Evolutionary conservation across 1,140 invertebrate genomes (phyloP), one percentile per base, ranked within the genome.

Genomic region (Steinernema khuongi): DNA sequence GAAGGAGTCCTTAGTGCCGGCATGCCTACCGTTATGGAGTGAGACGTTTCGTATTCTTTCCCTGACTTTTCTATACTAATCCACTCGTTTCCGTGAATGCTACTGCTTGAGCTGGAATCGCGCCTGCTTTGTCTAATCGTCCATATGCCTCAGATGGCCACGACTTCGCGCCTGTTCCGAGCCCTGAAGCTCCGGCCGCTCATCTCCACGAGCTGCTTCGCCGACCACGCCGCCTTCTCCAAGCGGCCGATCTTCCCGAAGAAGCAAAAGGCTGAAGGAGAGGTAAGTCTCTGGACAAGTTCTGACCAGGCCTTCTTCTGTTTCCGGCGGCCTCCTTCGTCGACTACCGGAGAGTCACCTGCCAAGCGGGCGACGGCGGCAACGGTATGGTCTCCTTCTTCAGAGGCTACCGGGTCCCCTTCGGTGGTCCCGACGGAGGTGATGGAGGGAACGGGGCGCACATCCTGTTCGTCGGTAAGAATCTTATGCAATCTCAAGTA

Each of bases 401-500:
- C 1, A 90, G 88, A 70, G 81, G 91, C 11, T 93, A 89, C 87
- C 87, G 87, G 19, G 94, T 94, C 81, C 93, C 94, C 77, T 88
- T 88, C 74, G 95, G 92, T 0, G 96, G 96, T 4, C 95, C 96
- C 0, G 93, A 95, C 87, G 96, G 96, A 1, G 96, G 95, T 0
- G 93, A 98, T 87, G 96, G 96, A 14, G 96, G 96, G 0, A 90
- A 94, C 84, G 96, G 96, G n/a, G 96, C 93, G 0, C 96, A 98
- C 88, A 91, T 99, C 1, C 90, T 99, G 67, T 93, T 97, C 81
- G 74, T 86, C 91, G 88, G 91, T 91, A 83, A 72, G 19, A 31
- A 70, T 73, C 14, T 17, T 11, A n/a, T n/a, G n/a, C n/a, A n/a
- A n/a, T n/a, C n/a, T n/a, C n/a, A n/a, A n/a, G n/a, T n/a, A 73